Percentiles rank a stretch among this genome's conserved stretches.
Evolutionary conservation across 2,113 vertebrate species (phyloP).

Genomic region (Progne subis): DNA sequence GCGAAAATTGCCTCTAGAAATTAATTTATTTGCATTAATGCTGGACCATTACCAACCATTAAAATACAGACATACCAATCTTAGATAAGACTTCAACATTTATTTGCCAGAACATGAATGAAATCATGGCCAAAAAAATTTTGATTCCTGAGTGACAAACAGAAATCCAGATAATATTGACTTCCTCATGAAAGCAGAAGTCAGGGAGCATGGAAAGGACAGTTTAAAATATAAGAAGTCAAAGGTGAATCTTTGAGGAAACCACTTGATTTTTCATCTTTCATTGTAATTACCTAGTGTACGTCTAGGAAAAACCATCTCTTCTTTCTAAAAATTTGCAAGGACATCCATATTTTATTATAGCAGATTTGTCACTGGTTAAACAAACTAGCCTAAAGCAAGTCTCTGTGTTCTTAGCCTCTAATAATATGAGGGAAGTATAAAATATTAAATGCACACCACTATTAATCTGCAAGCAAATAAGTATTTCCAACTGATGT

Average conservation of each 20-base stretch:
- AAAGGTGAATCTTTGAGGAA: neutral
- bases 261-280: neutral
- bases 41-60: neutral
- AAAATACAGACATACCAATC: neutral
- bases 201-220: neutral
- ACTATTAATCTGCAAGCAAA: neutral
- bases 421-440: neutral
- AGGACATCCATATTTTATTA: slow-evolving; percentile 19
- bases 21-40: neutral
- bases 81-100: neutral
- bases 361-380: neutral
- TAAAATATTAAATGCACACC: neutral
- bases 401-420: neutral
- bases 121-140: neutral
- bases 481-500: neutral
- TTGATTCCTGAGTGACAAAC: neutral
- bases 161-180: neutral
- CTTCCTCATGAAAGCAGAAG: neutral
- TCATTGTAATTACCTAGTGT: neutral
- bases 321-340: neutral
- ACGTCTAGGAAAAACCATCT: neutral
- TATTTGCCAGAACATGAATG: neutral
- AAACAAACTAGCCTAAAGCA: slow-evolving; percentile 18
- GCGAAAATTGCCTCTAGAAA: neutral
- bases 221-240: neutral